Base-by-base conservation (phyloP, 2,888 invertebrate genomes). In the Eupithecia tripunctaria region DNA sequence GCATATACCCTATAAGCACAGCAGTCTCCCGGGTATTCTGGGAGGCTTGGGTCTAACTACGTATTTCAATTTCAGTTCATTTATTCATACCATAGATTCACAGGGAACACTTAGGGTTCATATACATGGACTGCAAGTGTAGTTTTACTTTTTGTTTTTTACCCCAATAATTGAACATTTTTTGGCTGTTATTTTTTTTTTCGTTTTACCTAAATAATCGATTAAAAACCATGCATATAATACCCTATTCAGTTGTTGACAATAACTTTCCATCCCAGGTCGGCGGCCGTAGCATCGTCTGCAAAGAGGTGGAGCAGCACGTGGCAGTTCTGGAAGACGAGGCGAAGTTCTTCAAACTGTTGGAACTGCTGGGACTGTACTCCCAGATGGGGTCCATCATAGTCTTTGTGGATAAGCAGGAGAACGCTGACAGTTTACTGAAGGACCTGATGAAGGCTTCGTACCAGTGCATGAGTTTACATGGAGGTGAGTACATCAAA, bases 361-460 rank as follows among this genome's bases (percentile, higher is more conserved):
- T 99, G 14, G 99, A 99, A 89, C 94, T 99, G n/a, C 95, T 99
- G n/a, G 99, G 99, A 0, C 94, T 98, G 67, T 99, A 98, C 92
- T 98, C 98, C 47, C 97, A 98, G 85, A 95, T 97, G 84, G 99
- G 99, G 64, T 98, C 98, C 86, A 97, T 98, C 67, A 98, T 99
- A 80, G 98, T 99, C 41, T 99, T 99, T 90, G 99, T 99, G 14
- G 99, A 99, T 87, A 99, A 99, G 86, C 99, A 99, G 91, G 99
- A 99, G 89, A 98, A 98, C 85, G 99, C 99, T 0, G 99, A 99
- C 87, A 97, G 97, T 38, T 91, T 99, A 27, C 93, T 99, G 62
- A 98, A 98, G 86, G 99, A 99, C 84, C 95, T 99, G 1, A 98
- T 99, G 97, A 98, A 97, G 89, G 98, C 98, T 0, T 98, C 98